Evolutionary conservation across 2,888 invertebrate genomes (phyloP), one percentile per base, ranked within the genome.

Genomic region (Cerceris ruficornis): DNA sequence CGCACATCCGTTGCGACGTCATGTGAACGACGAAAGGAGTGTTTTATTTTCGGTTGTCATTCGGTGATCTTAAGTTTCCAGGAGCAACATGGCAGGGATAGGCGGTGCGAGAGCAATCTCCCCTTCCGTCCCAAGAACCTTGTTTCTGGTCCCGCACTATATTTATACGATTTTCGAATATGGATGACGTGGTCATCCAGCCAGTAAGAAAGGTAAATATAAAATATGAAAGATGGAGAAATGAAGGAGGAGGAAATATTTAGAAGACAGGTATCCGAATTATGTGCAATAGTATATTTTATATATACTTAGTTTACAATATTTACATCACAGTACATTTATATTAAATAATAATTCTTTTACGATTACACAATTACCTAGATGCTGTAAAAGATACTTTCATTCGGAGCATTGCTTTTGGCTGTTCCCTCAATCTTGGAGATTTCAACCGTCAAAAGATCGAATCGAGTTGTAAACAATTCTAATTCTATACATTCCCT

Each of bases 301-400:
- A 61, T 75, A 73, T 69, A 75, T 75, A 74, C 82, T 84, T 88
- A 87, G 86, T 89, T 88, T 89, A 89, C 89, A 89, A 88, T 89
- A 89, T 89, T 88, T 89, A 89, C 89, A 89, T 83, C 83, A 86
- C 86, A 81, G 81, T 79, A 85, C 83, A 85, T 82, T 80, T 78
- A 85, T 83, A 80, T 83, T 76, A 85, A 85, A 85, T 85, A 80
- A 82, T 80, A 54, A 55, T 72, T 70, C 73, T 77, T 75, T 80
- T 69, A 73, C 72, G 73, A 46, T 77, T 84, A 80, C 71, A 76
- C 66, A 79, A 80, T 83, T 85, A 78, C 50, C 64, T 77, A 80
- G 65, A 80, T 74, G 79, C 72, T 80, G 84, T 74, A 82, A 79
- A 85, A 84, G 85, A 84, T 85, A 85, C 85, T 85, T 85, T 85